Evolutionary conservation across 2,888 invertebrate genomes (phyloP).

Genomic region (Orchesellides sinensis): DNA sequence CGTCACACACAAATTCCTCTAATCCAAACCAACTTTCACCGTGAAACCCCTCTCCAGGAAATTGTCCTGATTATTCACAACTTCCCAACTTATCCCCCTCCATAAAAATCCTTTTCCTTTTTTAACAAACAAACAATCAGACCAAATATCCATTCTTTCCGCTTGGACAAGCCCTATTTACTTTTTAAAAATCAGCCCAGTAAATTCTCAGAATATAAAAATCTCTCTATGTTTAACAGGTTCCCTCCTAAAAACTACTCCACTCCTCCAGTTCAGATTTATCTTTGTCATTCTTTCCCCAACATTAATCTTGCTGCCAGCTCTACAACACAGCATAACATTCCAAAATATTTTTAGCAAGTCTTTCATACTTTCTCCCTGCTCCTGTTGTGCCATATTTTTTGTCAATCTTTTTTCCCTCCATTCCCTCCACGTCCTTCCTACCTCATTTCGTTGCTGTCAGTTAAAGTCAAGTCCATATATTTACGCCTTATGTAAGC

Average conservation of each 20-base stretch:
- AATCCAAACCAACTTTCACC: neutral
- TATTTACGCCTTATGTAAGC: neutral
- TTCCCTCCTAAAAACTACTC: no score
- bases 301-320: slow-evolving; percentile 20
- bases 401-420: slow-evolving; percentile 19
- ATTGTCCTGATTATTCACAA: neutral
- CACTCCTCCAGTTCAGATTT: slow-evolving; percentile 53
- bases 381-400: no score
- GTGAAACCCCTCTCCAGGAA: neutral
- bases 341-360: no score
- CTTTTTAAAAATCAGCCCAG: neutral
- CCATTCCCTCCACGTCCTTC: neutral
- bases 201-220: no score
- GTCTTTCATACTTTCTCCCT: no score
- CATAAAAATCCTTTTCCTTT: neutral
- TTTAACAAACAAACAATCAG: no score
- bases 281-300: slow-evolving; percentile 69
- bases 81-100: neutral
- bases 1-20: neutral
- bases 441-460: neutral
- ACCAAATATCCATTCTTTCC: neutral
- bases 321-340: neutral
- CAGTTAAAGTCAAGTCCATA: neutral
- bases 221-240: no score
- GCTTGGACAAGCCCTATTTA: neutral